Evolutionary conservation across 2,113 vertebrate species (phyloP).

Genomic region (Actenoides hombroni): DNA sequence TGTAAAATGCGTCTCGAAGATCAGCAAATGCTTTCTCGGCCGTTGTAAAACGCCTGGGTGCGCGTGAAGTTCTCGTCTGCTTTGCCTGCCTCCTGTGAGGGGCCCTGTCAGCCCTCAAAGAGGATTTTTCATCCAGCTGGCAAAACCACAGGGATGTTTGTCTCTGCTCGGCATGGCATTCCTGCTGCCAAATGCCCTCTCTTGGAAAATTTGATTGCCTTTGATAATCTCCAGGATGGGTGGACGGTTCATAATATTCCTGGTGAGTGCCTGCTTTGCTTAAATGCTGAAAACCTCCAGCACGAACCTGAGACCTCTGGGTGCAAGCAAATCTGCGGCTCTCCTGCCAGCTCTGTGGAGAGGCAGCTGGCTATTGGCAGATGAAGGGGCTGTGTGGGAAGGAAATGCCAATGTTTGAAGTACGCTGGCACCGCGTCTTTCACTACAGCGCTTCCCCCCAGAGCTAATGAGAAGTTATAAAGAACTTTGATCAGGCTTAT

Average conservation of each 20-base stretch:
- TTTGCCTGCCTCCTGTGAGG: too few species aligned
- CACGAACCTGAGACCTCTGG: accelerated
- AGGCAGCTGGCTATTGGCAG: neutral
- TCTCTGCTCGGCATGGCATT: neutral
- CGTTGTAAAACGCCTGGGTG: accelerated
- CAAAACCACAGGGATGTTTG: neutral
- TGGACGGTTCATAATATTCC: neutral
- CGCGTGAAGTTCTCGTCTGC: neutral
- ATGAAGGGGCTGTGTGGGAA: accelerated
- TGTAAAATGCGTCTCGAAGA: neutral
- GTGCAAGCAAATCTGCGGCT: neutral
- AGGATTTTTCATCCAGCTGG: neutral
- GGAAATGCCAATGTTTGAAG: neutral
- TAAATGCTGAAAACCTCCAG: neutral
- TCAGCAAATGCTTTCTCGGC: neutral
- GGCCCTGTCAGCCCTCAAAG: neutral
- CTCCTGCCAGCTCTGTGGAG: neutral
- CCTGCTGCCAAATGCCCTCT: neutral
- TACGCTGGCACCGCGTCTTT: neutral
- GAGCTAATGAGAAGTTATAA: neutral
- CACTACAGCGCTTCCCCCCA: neutral
- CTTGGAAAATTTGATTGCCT: neutral
- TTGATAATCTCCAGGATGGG: neutral
- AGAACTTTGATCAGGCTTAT: neutral
- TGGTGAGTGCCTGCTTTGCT: neutral